phyloP scores from a whole-genome alignment of 2,888 invertebrate species.

The Andrena praecox region DNA sequence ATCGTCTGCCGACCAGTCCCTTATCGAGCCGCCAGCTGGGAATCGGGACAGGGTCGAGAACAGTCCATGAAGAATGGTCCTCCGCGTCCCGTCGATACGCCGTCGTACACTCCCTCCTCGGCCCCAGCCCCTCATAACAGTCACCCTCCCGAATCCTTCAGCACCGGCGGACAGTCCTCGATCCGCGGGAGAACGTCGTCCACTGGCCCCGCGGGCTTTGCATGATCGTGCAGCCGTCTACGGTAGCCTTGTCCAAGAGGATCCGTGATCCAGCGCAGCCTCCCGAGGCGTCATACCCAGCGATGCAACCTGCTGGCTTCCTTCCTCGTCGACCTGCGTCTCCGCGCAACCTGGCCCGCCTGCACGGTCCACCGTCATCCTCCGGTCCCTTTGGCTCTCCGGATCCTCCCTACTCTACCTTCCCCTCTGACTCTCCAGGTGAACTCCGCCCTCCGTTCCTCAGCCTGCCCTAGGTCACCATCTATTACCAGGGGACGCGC shows the following conservation, averaged over 20 bases:
- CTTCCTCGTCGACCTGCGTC: conserved; percentile 34
- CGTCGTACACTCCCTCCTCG: conserved; percentile 3
- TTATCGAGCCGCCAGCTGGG: conserved; percentile 30
- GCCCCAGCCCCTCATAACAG: conserved; percentile 32
- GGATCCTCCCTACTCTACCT: neutral
- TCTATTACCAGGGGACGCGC: conserved; percentile 50
- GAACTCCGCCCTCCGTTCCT: conserved; percentile 41
- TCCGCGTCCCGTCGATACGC: conserved; percentile 41
- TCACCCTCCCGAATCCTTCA: conserved; percentile 21
- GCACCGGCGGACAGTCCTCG: conserved; percentile 8
- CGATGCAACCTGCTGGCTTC: conserved; percentile 23
- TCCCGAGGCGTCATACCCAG: conserved; percentile 1
- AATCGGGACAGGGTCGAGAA: conserved; percentile 62
- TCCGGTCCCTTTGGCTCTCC: neutral
- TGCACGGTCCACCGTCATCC: conserved; percentile 15
- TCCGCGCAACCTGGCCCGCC: conserved; percentile 29
- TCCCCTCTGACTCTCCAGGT: neutral
- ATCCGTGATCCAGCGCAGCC: too few species aligned
- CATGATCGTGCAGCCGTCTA: neutral
- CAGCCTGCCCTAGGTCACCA: conserved; percentile 55
- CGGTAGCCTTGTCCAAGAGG: too few species aligned
- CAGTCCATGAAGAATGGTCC: conserved; percentile 39
- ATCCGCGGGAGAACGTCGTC: neutral
- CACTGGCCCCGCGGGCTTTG: neutral
- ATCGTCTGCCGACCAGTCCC: conserved; percentile 10